These are phyloP conservation scores for Parnassius mnemosyne DNA, from an alignment of 2,888 invertebrate species.

Conservation along the genomic window DNA sequence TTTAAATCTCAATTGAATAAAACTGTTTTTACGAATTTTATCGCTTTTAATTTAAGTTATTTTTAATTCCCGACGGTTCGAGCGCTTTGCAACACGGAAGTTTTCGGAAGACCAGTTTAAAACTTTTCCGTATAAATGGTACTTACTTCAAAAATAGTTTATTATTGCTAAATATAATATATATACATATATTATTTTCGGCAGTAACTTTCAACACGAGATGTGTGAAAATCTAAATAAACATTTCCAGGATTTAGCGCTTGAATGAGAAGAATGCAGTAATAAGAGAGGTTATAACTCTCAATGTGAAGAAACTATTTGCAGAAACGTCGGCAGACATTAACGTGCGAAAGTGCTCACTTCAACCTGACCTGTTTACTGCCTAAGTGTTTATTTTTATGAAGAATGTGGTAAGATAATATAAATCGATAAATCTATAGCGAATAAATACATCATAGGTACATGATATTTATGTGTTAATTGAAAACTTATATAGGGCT, in stretches of 20 bases:
- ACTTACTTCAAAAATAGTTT: too few species aligned
- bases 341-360: slow-evolving; percentile 35
- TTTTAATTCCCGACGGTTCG: too few species aligned
- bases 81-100: too few species aligned
- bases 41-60: too few species aligned
- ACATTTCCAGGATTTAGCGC: slow-evolving; percentile 4
- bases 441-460: background rate
- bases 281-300: slow-evolving; percentile 27
- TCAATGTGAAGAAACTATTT: slow-evolving; percentile 31
- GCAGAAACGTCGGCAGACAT: slow-evolving; percentile 38
- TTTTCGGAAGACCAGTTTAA: too few species aligned
- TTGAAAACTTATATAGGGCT: background rate
- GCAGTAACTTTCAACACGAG: background rate
- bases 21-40: too few species aligned
- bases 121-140: too few species aligned
- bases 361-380: slow-evolving; percentile 43
- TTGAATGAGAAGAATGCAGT: slow-evolving; percentile 7
- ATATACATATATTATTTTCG: too few species aligned
- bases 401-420: slow-evolving; percentile 20
- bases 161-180: too few species aligned
- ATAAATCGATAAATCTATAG: slow-evolving; percentile 10
- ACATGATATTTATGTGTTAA: slow-evolving; percentile 3
- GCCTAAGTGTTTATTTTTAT: slow-evolving; percentile 13
- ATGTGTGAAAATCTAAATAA: slow-evolving; percentile 15
- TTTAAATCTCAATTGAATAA: too few species aligned